A percentile compares a stretch with the other conserved stretches of the same genome.
Evolutionary conservation across 2,888 invertebrate genomes (phyloP).

Genomic region (Coecobrya sp.): DNA sequence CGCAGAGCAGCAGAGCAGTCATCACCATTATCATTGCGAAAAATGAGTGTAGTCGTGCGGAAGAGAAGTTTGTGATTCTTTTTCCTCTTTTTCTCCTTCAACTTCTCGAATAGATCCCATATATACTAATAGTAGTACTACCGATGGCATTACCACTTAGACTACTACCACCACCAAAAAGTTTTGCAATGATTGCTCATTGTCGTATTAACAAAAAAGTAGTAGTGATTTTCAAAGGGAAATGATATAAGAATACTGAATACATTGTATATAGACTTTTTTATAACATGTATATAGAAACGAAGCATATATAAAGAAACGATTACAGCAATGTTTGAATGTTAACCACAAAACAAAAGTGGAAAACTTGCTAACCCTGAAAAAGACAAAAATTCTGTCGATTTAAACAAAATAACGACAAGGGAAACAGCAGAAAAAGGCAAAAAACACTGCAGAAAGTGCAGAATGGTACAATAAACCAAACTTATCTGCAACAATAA

Average conservation of each 20-base stretch:
- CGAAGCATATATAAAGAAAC: not conserved
- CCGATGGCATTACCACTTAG: not conserved
- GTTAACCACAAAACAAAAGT: slow-evolving; percentile 67
- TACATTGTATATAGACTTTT: too few relatives aligned
- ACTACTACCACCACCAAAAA: not conserved
- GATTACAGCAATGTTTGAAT: not conserved
- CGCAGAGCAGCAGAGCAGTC: slow-evolving; percentile 65
- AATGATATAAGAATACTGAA: too few relatives aligned
- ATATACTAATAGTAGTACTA: not conserved
- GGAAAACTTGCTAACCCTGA: slow-evolving; percentile 66
- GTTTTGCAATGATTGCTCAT: slow-evolving; percentile 48
- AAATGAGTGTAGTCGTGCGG: slow-evolving; percentile 80
- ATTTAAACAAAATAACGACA: not conserved
- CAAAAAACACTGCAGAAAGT: slow-evolving; percentile 35
- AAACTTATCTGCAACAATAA: slow-evolving; percentile 30
- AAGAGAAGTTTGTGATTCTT: slow-evolving; percentile 75
- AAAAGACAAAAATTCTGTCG: not conserved
- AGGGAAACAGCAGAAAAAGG: slow-evolving; percentile 1
- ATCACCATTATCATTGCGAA: slow-evolving; percentile 75
- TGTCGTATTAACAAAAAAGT: slow-evolving; percentile 1
- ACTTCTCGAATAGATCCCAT: slow-evolving; percentile 10
- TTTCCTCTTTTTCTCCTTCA: slow-evolving; percentile 37
- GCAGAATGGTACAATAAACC: slow-evolving; percentile 2
- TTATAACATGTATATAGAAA: not conserved
- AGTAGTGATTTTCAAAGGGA: not conserved